A percentile compares a stretch with the other conserved stretches of the same genome.
These are phyloP conservation scores for Sinelater perroti DNA, from an alignment of 2,888 invertebrate genomes.

Conservation along the genomic window DNA sequence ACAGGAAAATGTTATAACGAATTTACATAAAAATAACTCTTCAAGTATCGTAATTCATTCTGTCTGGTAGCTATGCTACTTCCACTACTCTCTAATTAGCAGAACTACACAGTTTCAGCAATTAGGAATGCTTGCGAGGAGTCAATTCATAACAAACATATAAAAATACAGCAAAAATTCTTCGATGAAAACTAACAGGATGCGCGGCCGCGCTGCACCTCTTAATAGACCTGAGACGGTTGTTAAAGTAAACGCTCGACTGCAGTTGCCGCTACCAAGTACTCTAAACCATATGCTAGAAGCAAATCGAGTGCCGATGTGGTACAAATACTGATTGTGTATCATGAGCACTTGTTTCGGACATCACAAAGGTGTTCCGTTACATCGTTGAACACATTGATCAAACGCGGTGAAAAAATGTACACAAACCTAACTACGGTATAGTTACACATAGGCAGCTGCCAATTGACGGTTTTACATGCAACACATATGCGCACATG, in stretches of 20 bases:
- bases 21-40: too few species aligned
- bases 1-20: too few species aligned
- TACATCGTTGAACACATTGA: constrained; percentile 12
- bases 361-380: constrained; percentile 17
- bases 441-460: constrained; percentile 6
- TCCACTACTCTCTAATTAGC: too few species aligned
- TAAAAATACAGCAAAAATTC: constrained; percentile 1
- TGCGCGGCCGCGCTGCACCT: not conserved
- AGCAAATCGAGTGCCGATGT: not conserved
- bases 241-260: constrained; percentile 2
- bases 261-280: constrained; percentile 6
- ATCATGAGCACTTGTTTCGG: constrained; percentile 17
- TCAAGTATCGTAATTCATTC: too few species aligned
- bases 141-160: not conserved
- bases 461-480: constrained; percentile 18
- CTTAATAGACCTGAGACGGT: constrained; percentile 11
- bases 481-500: constrained; percentile 5
- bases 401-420: constrained; percentile 9
- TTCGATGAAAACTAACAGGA: constrained; percentile 7
- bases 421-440: constrained; percentile 6
- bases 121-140: not conserved
- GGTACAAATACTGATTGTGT: constrained; percentile 15
- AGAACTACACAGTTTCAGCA: too few species aligned
- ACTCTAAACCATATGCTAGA: not conserved
- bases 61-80: too few species aligned